phyloP scores from a whole-genome alignment of 2,888 invertebrate species.

The Cataglyphis rosenhaueri region DNA sequence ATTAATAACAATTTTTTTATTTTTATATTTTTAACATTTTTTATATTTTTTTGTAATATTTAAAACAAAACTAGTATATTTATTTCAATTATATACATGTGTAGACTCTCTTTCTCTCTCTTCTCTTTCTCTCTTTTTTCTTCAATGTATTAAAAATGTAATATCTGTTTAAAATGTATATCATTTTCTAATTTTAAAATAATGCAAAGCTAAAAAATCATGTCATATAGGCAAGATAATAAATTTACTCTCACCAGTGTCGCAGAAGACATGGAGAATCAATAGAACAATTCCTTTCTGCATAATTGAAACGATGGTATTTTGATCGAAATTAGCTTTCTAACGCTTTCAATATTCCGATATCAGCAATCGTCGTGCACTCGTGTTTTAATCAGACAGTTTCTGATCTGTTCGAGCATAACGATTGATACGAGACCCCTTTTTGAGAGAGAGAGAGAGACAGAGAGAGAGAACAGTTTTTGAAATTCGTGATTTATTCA shows the following conservation, averaged over 20 bases:
- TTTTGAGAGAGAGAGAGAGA: no score
- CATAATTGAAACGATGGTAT: constrained; percentile 69
- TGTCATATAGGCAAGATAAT: background rate
- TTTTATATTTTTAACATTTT: no score
- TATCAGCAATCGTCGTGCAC: constrained; percentile 33
- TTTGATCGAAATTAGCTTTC: constrained; percentile 27
- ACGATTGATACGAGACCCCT: constrained; percentile 4
- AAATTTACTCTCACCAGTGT: constrained; percentile 73
- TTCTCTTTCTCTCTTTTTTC: background rate
- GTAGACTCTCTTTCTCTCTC: no score
- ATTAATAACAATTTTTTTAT: no score
- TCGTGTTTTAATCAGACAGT: background rate
- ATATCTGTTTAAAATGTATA: background rate
- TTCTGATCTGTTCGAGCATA: constrained; percentile 14
- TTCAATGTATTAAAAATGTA: background rate
- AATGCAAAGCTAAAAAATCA: background rate
- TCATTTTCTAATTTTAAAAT: background rate
- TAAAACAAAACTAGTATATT: background rate
- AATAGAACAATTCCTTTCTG: constrained; percentile 71
- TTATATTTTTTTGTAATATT: background rate
- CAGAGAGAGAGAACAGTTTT: background rate
- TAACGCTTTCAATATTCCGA: constrained; percentile 1
- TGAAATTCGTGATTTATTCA: constrained; percentile 3
- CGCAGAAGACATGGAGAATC: constrained; percentile 70
- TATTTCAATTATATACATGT: background rate